Percentiles rank a stretch among this genome's conserved stretches.
Conservation (phyloP, 2,888 invertebrate genomes). For the Heliconius sara region DNA sequence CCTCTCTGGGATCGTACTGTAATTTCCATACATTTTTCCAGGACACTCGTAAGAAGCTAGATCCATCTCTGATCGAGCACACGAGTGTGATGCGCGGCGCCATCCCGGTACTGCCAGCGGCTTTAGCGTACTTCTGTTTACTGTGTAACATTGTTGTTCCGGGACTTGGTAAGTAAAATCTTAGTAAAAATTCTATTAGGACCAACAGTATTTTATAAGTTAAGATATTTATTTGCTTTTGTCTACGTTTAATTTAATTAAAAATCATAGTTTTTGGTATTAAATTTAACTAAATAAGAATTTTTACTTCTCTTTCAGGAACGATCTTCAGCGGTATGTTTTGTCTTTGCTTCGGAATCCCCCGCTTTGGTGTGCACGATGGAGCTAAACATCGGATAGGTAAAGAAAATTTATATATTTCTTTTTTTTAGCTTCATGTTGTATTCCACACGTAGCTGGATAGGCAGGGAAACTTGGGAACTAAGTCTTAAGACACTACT, state of each 20-base stretch:
- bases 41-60: conserved; percentile 90
- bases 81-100: conserved; percentile 95
- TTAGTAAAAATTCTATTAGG: neutral
- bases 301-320: conserved; percentile 82
- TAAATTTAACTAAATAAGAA: no score
- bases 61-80: conserved; percentile 90
- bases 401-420: conserved; percentile 49
- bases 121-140: conserved; percentile 94
- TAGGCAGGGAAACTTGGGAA: neutral
- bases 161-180: conserved; percentile 66
- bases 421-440: neutral
- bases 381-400: conserved; percentile 90
- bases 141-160: conserved; percentile 84
- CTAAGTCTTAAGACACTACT: neutral
- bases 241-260: no score
- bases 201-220: no score
- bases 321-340: conserved; percentile 95
- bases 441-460: no score
- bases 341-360: conserved; percentile 94
- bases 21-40: conserved; percentile 56
- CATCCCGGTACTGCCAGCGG: conserved; percentile 94
- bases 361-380: conserved; percentile 92
- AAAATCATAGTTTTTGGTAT: no score
- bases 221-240: no score
- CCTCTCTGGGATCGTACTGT: no score